Evolutionary conservation across 2,797 vertebrate genomes (phyloP).

Genomic region (Poecilia picta): DNA sequence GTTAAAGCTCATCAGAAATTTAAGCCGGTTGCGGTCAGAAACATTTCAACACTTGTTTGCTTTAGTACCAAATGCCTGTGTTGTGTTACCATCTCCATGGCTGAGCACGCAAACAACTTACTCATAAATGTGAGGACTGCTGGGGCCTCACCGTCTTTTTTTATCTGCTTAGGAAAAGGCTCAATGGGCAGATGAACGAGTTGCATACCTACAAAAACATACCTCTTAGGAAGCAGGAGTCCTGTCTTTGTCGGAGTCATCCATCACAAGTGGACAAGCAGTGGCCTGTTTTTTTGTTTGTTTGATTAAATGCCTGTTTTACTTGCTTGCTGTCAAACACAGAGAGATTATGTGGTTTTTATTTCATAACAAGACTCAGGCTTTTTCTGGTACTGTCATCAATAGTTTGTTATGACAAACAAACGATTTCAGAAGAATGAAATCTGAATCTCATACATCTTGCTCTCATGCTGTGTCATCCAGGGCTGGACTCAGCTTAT

Average conservation of each 20-base stretch:
- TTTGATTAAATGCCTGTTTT: neutral
- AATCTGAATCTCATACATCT: neutral
- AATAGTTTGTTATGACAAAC: neutral
- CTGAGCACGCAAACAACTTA: neutral
- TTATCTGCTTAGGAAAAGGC: neutral
- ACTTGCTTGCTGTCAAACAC: too few species aligned
- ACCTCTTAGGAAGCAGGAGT: neutral
- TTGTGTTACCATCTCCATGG: slow-evolving; percentile 13
- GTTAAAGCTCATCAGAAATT: neutral
- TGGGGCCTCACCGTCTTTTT: neutral
- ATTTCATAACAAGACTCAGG: neutral
- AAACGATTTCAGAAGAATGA: neutral
- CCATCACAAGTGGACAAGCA: neutral
- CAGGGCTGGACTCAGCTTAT: neutral
- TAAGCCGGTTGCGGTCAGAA: neutral
- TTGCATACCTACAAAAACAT: neutral
- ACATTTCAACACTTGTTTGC: slow-evolving; percentile 2
- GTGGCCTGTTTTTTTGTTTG: neutral
- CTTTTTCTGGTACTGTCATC: neutral
- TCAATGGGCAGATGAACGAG: neutral
- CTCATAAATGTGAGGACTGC: neutral
- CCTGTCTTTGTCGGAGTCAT: neutral
- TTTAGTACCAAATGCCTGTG: slow-evolving; percentile 9
- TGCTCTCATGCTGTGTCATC: neutral
- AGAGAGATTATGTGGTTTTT: neutral